Evolutionary conservation across 2,113 vertebrate species (phyloP).

Genomic region (Sprattus sprattus): DNA sequence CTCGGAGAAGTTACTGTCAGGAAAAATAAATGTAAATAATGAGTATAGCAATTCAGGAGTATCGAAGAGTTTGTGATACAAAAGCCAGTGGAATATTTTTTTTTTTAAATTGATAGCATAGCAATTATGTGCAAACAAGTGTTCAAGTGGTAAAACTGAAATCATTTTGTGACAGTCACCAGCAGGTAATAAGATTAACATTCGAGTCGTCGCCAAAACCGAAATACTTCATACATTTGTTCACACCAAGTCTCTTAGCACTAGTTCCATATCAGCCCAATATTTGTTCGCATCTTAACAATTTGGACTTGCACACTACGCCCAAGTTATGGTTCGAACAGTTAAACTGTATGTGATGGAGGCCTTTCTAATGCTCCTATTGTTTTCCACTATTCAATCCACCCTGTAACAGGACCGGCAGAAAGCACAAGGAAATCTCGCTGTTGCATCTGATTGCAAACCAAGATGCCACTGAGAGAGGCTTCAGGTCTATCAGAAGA

Average conservation of each 20-base stretch:
- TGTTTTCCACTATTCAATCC: conserved; percentile 65
- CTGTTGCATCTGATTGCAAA: conserved; percentile 74
- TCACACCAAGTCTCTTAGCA: not conserved
- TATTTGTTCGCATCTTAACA: too few species aligned
- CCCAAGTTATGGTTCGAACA: too few species aligned
- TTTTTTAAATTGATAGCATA: too few species aligned
- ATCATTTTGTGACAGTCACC: too few species aligned
- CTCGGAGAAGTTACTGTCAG: conserved; percentile 40
- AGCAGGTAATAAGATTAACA: not conserved
- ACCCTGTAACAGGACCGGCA: conserved; percentile 55
- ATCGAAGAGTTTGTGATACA: too few species aligned
- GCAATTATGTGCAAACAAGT: too few species aligned
- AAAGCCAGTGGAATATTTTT: too few species aligned
- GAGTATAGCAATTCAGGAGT: too few species aligned
- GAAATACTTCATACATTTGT: not conserved
- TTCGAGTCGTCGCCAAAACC: not conserved
- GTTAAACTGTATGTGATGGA: too few species aligned
- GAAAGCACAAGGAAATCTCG: conserved; percentile 56
- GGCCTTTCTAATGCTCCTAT: rapidly evolving
- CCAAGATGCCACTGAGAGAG: conserved; percentile 58
- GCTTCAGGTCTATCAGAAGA: conserved; percentile 74
- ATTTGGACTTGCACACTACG: too few species aligned
- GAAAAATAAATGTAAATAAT: not conserved
- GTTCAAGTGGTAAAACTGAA: too few species aligned
- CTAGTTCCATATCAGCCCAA: too few species aligned